Conservation (phyloP, 2,888 invertebrate genomes). For the Microctonus aethiopoides region DNA sequence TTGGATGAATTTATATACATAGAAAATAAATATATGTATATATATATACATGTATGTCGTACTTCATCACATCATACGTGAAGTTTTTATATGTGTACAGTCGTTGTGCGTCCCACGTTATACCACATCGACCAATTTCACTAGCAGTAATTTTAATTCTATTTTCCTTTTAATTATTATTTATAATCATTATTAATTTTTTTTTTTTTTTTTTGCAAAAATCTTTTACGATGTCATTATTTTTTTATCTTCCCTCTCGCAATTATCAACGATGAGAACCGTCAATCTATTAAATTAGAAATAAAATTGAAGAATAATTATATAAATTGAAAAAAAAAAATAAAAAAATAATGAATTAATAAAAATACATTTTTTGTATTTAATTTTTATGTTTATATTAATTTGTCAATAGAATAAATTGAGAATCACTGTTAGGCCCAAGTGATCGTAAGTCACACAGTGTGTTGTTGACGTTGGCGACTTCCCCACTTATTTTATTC, state of each 20-base stretch:
- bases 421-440: constrained; percentile 59
- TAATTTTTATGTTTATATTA: too few species aligned
- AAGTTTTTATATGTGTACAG: constrained; percentile 6
- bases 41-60: too few species aligned
- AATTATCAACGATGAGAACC: background rate
- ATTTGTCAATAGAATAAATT: constrained; percentile 12
- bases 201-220: background rate
- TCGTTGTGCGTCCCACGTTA: background rate
- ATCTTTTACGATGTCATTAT: background rate
- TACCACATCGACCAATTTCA: background rate
- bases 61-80: constrained; percentile 20
- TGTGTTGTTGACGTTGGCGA: constrained; percentile 53
- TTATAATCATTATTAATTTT: background rate
- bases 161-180: background rate
- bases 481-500: constrained; percentile 12
- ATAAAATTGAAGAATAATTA: too few species aligned
- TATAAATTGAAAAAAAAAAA: too few species aligned
- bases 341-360: too few species aligned
- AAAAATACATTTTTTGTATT: background rate
- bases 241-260: background rate
- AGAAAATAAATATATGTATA: too few species aligned
- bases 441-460: constrained; percentile 65
- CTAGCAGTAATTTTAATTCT: background rate
- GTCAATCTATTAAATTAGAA: background rate
- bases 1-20: too few species aligned